These are phyloP conservation scores for Lepisosteus oculatus DNA, from an alignment of 2,113 vertebrate genomes.

Conservation along the genomic window DNA sequence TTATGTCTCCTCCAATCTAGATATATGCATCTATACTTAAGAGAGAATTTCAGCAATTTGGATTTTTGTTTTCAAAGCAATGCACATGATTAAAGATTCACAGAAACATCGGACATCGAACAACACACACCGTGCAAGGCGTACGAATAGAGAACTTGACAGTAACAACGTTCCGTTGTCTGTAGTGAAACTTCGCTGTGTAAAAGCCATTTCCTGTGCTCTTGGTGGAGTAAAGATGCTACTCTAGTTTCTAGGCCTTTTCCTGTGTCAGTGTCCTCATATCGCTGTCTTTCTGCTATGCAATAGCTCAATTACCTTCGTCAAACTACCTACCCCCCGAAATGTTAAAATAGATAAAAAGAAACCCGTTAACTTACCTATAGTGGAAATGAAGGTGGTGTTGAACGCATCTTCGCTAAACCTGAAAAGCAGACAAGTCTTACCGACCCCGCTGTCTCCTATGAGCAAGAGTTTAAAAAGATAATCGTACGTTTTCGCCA, in stretches of 20 bases:
- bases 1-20: too few relatives aligned
- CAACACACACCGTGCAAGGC: neutral
- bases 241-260: constrained; percentile 17
- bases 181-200: constrained; percentile 12
- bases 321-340: constrained; percentile 5
- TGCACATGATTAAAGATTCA: neutral
- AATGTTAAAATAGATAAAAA: neutral
- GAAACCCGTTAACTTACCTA: constrained; percentile 58
- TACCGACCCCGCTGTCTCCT: constrained; percentile 75
- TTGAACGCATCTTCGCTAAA: constrained; percentile 81
- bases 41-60: neutral
- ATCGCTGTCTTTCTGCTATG: constrained; percentile 6
- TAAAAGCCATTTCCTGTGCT: constrained; percentile 15
- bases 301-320: constrained; percentile 15
- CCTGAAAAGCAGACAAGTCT: constrained; percentile 79
- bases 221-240: neutral
- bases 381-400: constrained; percentile 80
- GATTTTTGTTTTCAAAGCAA: neutral
- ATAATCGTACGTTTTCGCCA: constrained; percentile 77
- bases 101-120: neutral
- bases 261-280: neutral
- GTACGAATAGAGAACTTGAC: neutral
- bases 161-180: neutral
- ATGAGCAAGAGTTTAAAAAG: constrained; percentile 74
- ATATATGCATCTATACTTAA: neutral